phyloP scores from a whole-genome alignment of 2,113 vertebrate species.

The Ursus arctos region DNA sequence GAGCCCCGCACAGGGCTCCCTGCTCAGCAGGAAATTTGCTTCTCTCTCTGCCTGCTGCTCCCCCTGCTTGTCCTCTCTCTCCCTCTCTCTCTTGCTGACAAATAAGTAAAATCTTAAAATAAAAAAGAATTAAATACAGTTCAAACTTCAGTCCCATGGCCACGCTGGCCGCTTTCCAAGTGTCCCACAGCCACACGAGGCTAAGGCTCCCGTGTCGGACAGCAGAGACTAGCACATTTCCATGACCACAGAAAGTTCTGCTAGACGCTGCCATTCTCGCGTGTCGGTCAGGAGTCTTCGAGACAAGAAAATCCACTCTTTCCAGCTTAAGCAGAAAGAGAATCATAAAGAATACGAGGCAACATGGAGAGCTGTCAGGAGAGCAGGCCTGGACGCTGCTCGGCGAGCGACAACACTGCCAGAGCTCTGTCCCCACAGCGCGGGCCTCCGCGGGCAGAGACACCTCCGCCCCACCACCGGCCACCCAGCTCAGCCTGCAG shows the following conservation, averaged over 20 bases:
- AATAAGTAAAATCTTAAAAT: too few species aligned
- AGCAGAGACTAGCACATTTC: not conserved
- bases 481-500: not conserved
- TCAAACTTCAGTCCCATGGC: not conserved
- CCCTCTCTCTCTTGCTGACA: too few species aligned
- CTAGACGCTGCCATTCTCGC: accelerated
- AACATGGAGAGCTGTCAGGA: not conserved
- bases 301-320: not conserved
- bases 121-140: not conserved
- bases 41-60: too few species aligned
- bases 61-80: too few species aligned
- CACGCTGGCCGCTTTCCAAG: not conserved
- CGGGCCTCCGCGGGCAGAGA: not conserved
- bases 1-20: too few species aligned
- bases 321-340: not conserved
- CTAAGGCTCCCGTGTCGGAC: not conserved
- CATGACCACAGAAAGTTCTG: not conserved
- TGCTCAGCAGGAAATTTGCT: too few species aligned
- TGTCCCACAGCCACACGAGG: accelerated
- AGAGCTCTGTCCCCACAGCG: not conserved
- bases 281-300: not conserved
- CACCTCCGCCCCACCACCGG: too few species aligned
- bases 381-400: not conserved
- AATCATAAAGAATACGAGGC: not conserved
- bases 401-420: not conserved